Conservation (phyloP, 92 coral and sea anemone genomes). For the Micromussa lordhowensis region DNA sequence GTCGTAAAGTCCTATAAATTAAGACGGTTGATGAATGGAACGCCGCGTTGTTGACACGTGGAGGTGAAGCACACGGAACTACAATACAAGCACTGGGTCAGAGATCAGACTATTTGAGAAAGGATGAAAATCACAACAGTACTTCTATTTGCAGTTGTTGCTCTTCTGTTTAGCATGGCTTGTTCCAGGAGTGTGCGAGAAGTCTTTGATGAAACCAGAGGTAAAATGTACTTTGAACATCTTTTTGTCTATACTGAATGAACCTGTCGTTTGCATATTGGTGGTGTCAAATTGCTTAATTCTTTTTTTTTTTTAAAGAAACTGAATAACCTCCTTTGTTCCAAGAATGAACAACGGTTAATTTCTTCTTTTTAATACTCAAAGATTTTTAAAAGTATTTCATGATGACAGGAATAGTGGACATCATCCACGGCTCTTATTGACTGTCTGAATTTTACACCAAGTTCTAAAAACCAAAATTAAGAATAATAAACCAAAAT, state of each 20-base stretch:
- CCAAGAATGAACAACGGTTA: too few relatives aligned
- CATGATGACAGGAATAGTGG: too few relatives aligned
- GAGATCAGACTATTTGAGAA: background rate
- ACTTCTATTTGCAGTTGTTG: background rate
- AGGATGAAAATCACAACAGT: background rate
- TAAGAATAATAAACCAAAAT: background rate
- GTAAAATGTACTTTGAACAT: background rate
- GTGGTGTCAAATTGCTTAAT: background rate
- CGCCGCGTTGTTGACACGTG: background rate
- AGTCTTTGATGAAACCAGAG: background rate
- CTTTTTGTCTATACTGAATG: background rate
- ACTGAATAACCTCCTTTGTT: too few relatives aligned
- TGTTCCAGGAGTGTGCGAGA: background rate
- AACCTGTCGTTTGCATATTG: background rate
- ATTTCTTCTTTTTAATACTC: too few relatives aligned
- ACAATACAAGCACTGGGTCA: background rate
- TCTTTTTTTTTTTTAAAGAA: too few relatives aligned
- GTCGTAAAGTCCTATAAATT: background rate
- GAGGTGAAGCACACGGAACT: background rate
- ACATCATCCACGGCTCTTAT: background rate
- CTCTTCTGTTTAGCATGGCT: background rate
- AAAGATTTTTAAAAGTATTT: too few relatives aligned
- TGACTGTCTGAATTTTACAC: background rate
- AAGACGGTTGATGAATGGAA: background rate
- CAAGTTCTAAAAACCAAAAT: too few relatives aligned